phyloP scores from a whole-genome alignment of 2,888 invertebrate genomes.

The Glyphotaelius pellucidus region DNA sequence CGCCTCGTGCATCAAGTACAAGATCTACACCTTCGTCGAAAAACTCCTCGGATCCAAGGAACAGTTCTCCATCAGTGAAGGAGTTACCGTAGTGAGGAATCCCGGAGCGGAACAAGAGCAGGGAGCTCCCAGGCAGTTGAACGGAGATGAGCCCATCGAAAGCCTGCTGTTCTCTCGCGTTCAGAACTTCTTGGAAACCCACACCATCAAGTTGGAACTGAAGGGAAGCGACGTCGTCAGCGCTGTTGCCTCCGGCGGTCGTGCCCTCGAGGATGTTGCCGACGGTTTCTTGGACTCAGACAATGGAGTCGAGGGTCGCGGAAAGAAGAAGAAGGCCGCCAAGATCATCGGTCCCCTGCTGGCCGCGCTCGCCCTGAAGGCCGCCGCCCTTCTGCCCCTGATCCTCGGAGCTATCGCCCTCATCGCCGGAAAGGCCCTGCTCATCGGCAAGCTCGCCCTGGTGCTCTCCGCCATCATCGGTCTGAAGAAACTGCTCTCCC shows the following conservation, averaged over 20 bases:
- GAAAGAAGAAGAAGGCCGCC: constrained; percentile 88
- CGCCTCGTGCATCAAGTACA: constrained; percentile 90
- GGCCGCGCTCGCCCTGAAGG: constrained; percentile 86
- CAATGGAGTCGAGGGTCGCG: constrained; percentile 81
- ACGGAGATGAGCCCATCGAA: constrained; percentile 82
- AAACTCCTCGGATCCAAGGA: constrained; percentile 90
- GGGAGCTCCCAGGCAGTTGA: constrained; percentile 86
- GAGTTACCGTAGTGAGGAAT: constrained; percentile 89
- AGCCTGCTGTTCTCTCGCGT: constrained; percentile 82
- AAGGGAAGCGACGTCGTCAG: constrained; percentile 90
- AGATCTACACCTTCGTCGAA: constrained; percentile 91
- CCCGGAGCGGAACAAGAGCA: constrained; percentile 84
- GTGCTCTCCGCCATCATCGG: constrained; percentile 91
- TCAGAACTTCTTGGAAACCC: constrained; percentile 86
- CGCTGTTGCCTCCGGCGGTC: constrained; percentile 87
- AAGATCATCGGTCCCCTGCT: constrained; percentile 88
- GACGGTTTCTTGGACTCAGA: constrained; percentile 81
- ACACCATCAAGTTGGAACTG: constrained; percentile 89
- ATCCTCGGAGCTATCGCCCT: constrained; percentile 89
- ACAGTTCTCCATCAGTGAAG: constrained; percentile 87
- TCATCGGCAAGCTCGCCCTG: constrained; percentile 90
- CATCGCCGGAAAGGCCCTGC: constrained; percentile 90
- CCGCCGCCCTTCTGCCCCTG: constrained; percentile 87
- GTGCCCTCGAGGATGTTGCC: constrained; percentile 86
- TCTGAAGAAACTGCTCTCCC: constrained; percentile 87